Percentiles rank a stretch among this genome's conserved stretches.
Evolutionary conservation across 1,140 invertebrate species (phyloP).

Genomic region (Dufourea novaeangliae): DNA sequence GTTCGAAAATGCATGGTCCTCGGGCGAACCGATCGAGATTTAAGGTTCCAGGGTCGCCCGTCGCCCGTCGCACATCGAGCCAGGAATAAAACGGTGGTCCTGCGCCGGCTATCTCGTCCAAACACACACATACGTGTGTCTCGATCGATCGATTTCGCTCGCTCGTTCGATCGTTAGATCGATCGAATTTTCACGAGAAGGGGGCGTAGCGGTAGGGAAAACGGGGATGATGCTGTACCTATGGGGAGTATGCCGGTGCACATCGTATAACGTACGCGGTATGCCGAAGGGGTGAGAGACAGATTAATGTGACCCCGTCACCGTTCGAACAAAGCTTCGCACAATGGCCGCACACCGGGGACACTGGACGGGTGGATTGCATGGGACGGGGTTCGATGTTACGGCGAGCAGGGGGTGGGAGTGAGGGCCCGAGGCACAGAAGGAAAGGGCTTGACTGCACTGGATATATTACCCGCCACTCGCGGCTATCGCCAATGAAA

Average conservation of each 20-base stretch:
- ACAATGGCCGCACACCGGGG: constrained; percentile 78
- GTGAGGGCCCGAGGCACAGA: constrained; percentile 41
- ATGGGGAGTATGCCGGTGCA: constrained; percentile 56
- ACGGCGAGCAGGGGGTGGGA: constrained; percentile 60
- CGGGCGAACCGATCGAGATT: constrained; percentile 54
- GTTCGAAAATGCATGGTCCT: constrained; percentile 41
- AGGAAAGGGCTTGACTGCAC: constrained; percentile 70
- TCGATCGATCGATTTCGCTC: constrained; percentile 56
- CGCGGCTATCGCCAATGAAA: constrained; percentile 78
- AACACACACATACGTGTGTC: no score
- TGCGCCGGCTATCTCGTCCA: constrained; percentile 5
- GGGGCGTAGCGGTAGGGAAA: not conserved
- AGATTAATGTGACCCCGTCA: constrained; percentile 81
- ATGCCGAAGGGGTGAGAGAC: constrained; percentile 77
- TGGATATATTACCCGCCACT: constrained; percentile 77
- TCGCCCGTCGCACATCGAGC: no score
- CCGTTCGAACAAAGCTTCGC: constrained; percentile 79
- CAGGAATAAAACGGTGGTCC: not conserved
- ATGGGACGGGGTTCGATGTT: constrained; percentile 59
- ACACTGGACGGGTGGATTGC: constrained; percentile 66
- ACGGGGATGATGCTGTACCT: constrained; percentile 45
- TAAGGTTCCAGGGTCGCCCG: constrained; percentile 19
- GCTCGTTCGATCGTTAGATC: constrained; percentile 47
- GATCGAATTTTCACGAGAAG: constrained; percentile 58
- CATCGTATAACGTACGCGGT: constrained; percentile 72